Evolutionary conservation across 2,888 invertebrate genomes (phyloP).

Genomic region (Drosophila infuscata): DNA sequence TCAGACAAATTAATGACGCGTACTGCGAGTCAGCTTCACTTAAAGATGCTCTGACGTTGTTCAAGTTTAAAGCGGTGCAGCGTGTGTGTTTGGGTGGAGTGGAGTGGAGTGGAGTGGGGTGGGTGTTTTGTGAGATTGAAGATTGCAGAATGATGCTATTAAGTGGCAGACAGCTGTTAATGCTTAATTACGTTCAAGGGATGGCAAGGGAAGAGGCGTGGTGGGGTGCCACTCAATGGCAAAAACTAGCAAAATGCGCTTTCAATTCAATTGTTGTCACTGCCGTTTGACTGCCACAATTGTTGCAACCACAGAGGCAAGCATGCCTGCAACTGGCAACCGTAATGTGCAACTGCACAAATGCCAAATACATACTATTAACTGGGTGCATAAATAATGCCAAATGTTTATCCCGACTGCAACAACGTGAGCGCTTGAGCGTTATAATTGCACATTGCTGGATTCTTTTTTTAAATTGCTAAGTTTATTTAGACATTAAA

Average conservation of each 20-base stretch:
- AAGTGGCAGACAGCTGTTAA: slow-evolving; percentile 68
- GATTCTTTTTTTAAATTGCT: neutral
- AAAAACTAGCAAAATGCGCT: slow-evolving; percentile 23
- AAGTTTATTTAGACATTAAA: neutral
- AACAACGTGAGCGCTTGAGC: neutral
- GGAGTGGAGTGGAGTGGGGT: neutral
- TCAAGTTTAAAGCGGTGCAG: slow-evolving; percentile 39
- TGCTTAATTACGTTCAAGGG: slow-evolving; percentile 52
- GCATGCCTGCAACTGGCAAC: slow-evolving; percentile 2
- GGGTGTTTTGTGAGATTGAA: neutral
- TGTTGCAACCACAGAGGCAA: slow-evolving; percentile 15
- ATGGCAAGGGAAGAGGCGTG: neutral
- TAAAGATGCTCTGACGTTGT: slow-evolving; percentile 50
- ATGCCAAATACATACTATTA: neutral
- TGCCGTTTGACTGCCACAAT: slow-evolving; percentile 25
- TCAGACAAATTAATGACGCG: slow-evolving; percentile 73
- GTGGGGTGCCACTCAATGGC: slow-evolving; percentile 12
- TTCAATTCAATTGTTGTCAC: slow-evolving; percentile 37
- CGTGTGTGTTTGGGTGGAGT: neutral
- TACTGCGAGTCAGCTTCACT: slow-evolving; percentile 42
- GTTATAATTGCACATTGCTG: slow-evolving; percentile 3
- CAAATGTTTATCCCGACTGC: slow-evolving; percentile 2
- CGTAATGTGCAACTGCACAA: neutral
- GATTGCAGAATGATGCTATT: slow-evolving; percentile 27
- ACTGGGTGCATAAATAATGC: neutral